phyloP scores from a whole-genome alignment of 1,140 invertebrate genomes.

The Sitobion miscanthi region DNA sequence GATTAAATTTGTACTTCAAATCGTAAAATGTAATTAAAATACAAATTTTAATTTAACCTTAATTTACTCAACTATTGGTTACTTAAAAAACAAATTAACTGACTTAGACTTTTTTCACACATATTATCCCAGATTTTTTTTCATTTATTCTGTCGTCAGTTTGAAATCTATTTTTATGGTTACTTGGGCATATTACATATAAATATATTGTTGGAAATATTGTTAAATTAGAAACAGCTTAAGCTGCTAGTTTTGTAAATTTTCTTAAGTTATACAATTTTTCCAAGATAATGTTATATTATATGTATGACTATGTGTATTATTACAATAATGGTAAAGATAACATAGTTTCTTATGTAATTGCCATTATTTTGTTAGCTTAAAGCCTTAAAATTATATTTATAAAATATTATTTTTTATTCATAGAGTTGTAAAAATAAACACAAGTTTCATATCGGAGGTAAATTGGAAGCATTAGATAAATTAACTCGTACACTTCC shows the following conservation, averaged over 20 bases:
- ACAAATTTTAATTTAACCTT: not conserved
- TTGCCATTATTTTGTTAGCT: not conserved
- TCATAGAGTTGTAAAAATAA: not conserved
- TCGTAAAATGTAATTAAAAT: not conserved
- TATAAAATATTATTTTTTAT: conserved; percentile 3
- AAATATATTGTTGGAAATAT: not conserved
- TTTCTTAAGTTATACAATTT: too few species aligned
- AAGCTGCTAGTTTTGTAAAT: not conserved
- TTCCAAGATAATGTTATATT: not conserved
- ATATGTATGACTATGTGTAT: too few species aligned
- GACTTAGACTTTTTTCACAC: not conserved
- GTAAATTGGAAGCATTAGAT: conserved; percentile 96
- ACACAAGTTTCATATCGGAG: conserved; percentile 76
- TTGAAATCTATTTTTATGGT: not conserved
- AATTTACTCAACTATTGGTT: not conserved
- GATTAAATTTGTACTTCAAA: not conserved
- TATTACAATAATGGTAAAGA: too few species aligned
- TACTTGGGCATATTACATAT: not conserved
- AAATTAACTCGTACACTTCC: conserved; percentile 83
- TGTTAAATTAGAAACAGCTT: not conserved
- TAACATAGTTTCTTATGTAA: not conserved
- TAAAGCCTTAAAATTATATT: not conserved
- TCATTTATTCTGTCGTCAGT: not conserved
- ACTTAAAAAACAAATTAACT: not conserved
- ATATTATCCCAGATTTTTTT: not conserved